Percentiles rank a stretch among this genome's conserved stretches.
Evolutionary conservation across 2,113 vertebrate genomes (phyloP).

Genomic region (Willisornis vidua): DNA sequence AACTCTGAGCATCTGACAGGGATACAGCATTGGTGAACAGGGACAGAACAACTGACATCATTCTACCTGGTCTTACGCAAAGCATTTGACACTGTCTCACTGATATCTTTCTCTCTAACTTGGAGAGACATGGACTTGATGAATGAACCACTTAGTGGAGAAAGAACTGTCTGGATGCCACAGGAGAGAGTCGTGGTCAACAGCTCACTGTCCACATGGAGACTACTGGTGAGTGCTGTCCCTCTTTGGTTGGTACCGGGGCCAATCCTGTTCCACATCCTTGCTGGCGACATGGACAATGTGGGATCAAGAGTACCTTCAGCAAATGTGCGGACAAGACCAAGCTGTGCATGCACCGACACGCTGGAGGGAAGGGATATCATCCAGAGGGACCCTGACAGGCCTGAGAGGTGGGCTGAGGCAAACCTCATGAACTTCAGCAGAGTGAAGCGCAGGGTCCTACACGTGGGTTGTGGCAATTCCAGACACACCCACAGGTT

Average conservation of each 20-base stretch:
- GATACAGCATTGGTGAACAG: not conserved
- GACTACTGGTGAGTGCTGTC: not conserved
- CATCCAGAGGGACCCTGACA: not conserved
- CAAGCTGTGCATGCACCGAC: not conserved
- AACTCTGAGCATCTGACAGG: not conserved
- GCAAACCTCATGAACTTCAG: not conserved
- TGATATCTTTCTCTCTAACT: not conserved
- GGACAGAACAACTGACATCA: not conserved
- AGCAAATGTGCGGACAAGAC: accelerated
- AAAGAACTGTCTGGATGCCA: not conserved
- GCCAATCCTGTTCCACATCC: not conserved
- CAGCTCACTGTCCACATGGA: not conserved
- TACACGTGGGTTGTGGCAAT: not conserved
- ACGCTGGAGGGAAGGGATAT: not conserved
- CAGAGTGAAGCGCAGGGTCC: not conserved
- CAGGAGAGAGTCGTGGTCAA: not conserved
- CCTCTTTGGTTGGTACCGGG: not conserved
- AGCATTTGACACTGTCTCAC: accelerated
- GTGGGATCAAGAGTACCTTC: not conserved
- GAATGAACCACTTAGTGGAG: not conserved
- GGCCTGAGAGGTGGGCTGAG: accelerated
- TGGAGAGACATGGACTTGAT: not conserved
- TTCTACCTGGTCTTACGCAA: not conserved
- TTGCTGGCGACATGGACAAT: not conserved
- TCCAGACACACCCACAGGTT: not conserved